Evolutionary conservation across 2,888 invertebrate genomes (phyloP).

Genomic region (Rhimphoctona megacephalus): DNA sequence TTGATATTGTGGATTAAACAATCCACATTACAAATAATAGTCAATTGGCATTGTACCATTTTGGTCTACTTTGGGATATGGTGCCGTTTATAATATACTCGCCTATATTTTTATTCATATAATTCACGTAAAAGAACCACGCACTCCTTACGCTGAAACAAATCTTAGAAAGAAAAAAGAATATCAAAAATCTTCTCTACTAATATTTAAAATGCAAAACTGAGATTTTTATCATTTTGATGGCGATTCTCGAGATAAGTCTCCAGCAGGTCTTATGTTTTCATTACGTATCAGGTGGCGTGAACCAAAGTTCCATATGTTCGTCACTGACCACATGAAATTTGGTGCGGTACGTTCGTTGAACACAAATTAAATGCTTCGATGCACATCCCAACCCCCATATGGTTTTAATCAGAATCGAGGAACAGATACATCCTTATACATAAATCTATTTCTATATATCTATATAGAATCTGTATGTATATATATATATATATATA

Average conservation of each 20-base stretch:
- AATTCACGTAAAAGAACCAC: not conserved
- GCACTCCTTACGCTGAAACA: not conserved
- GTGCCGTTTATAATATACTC: not conserved
- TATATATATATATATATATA: not conserved
- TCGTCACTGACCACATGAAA: constrained; percentile 2
- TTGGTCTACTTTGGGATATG: not conserved
- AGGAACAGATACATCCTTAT: constrained; percentile 15
- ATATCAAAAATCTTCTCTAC: not conserved
- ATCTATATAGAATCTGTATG: too few relatives aligned
- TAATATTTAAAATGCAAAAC: not conserved
- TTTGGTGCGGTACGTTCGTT: constrained; percentile 19
- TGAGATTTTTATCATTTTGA: constrained; percentile 3
- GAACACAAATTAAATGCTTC: constrained; percentile 39
- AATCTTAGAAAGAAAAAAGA: not conserved
- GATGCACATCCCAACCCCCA: constrained; percentile 61
- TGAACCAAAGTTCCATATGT: constrained; percentile 38
- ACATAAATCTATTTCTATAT: not conserved
- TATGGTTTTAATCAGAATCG: constrained; percentile 68
- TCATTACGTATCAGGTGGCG: constrained; percentile 59
- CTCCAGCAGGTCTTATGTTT: not conserved
- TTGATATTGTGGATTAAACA: not conserved
- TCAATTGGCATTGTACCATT: not conserved
- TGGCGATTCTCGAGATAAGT: not conserved
- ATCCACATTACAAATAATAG: not conserved
- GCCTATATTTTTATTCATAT: not conserved